phyloP scores from a whole-genome alignment of 2,888 invertebrate genomes.

The Lochmaea crataegi region DNA sequence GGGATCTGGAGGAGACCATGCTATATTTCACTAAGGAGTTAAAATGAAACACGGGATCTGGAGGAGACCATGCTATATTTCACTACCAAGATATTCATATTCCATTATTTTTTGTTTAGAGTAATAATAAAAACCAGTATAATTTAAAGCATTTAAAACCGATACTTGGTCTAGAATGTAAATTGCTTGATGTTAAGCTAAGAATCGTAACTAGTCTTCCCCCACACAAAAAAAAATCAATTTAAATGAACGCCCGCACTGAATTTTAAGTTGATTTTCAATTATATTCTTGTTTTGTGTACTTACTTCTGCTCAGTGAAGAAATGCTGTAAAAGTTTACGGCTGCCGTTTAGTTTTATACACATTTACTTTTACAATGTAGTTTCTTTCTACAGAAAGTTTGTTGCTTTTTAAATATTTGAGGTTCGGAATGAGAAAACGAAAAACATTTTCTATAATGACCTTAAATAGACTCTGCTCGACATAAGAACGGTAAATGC shows the following conservation, averaged over 20 bases:
- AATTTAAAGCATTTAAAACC: no score
- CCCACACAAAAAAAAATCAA: conserved; percentile 4
- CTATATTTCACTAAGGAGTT: no score
- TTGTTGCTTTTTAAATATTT: conserved; percentile 17
- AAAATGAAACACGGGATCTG: no score
- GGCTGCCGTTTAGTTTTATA: conserved; percentile 17
- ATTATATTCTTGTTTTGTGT: conserved; percentile 15
- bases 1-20: no score
- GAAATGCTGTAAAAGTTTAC: conserved; percentile 21
- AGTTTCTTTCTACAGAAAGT: conserved; percentile 5
- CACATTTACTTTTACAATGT: conserved; percentile 14
- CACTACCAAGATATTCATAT: no score
- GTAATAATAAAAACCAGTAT: no score
- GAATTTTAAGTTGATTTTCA: conserved; percentile 13
- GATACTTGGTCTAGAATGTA: no score
- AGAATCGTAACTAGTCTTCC: neutral
- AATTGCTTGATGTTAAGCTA: no score
- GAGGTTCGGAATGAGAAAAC: conserved; percentile 14
- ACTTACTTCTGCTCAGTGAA: conserved; percentile 10
- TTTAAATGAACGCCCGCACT: conserved; percentile 8
- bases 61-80: no score
- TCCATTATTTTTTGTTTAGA: no score
- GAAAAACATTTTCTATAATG: conserved; percentile 4
- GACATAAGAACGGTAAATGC: neutral
- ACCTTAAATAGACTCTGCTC: conserved; percentile 6